phyloP scores from a whole-genome alignment of 2,113 vertebrate genomes.

The Alligator sinensis region DNA sequence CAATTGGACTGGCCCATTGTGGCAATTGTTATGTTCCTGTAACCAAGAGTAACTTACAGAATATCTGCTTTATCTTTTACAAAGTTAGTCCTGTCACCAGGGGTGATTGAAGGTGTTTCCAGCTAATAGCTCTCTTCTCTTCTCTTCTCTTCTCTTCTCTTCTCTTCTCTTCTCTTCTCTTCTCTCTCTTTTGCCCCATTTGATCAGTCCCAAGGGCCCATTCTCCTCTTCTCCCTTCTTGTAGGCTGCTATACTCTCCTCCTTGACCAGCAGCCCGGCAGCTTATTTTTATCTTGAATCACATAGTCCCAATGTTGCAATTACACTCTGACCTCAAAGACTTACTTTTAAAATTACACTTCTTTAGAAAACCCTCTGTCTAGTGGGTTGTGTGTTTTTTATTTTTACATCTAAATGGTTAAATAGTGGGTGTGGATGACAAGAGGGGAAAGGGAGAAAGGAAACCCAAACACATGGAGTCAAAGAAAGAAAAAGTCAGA shows the following conservation, averaged over 20 bases:
- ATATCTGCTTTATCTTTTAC: background rate
- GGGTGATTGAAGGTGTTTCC: background rate
- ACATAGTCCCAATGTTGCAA: slow-evolving; percentile 78
- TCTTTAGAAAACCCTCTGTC: slow-evolving; percentile 84
- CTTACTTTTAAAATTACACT: slow-evolving; percentile 84
- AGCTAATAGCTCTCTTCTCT: background rate
- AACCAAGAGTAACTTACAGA: background rate
- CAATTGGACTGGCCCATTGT: background rate
- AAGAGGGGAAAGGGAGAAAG: slow-evolving; percentile 54
- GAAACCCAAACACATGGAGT: slow-evolving; percentile 63
- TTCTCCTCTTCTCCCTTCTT: slow-evolving; percentile 37
- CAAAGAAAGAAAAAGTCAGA: slow-evolving; percentile 29
- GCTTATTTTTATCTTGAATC: slow-evolving; percentile 84
- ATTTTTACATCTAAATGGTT: slow-evolving; percentile 82
- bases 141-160: background rate
- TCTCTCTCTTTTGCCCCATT: background rate
- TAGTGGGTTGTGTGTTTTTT: slow-evolving; percentile 81
- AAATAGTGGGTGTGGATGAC: slow-evolving; percentile 80
- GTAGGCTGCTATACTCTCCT: slow-evolving; percentile 59
- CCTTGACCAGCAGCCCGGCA: slow-evolving; percentile 75
- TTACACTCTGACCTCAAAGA: slow-evolving; percentile 84
- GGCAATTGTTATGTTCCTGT: background rate
- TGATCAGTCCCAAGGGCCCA: slow-evolving; percentile 38
- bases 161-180: slow-evolving; percentile 17
- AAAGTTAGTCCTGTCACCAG: slow-evolving; percentile 14